Percentiles rank a stretch among this genome's conserved stretches.
phyloP scores from a whole-genome alignment of 1,140 invertebrate species.

The Meteorus sp. region DNA sequence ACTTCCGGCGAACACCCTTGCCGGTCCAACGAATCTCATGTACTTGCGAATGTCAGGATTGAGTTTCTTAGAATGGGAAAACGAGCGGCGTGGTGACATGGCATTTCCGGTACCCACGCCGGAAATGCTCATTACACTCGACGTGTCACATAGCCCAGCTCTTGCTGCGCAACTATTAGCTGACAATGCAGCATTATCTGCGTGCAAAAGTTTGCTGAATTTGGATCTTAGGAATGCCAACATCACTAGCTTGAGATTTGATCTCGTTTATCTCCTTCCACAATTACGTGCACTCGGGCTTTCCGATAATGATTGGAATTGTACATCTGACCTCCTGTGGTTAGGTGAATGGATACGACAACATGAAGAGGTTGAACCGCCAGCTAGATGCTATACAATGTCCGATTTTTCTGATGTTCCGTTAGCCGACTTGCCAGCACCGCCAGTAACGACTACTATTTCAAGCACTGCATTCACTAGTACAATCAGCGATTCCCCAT shows the following conservation, averaged over 20 bases:
- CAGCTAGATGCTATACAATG: conserved; percentile 52
- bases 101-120: conserved; percentile 71
- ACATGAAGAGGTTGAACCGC: conserved; percentile 52
- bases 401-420: conserved; percentile 45
- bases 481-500: conserved; percentile 5
- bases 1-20: conserved; percentile 68
- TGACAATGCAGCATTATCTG: conserved; percentile 71
- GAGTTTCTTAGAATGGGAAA: conserved; percentile 60
- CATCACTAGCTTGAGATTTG: conserved; percentile 66
- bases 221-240: conserved; percentile 70
- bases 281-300: conserved; percentile 66
- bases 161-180: conserved; percentile 69
- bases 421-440: conserved; percentile 51
- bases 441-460: conserved; percentile 27
- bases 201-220: conserved; percentile 68
- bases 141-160: conserved; percentile 73
- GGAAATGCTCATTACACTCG: conserved; percentile 69
- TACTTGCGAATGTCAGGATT: conserved; percentile 71
- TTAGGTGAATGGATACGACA: conserved; percentile 67
- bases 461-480: background rate
- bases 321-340: conserved; percentile 64
- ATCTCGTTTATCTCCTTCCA: conserved; percentile 71
- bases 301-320: conserved; percentile 67
- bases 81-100: conserved; percentile 61
- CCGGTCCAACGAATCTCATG: conserved; percentile 66